Evolutionary conservation across 2,888 invertebrate genomes (phyloP), one percentile per base, ranked within the genome.

Genomic region (Clepsis dumicolana): DNA sequence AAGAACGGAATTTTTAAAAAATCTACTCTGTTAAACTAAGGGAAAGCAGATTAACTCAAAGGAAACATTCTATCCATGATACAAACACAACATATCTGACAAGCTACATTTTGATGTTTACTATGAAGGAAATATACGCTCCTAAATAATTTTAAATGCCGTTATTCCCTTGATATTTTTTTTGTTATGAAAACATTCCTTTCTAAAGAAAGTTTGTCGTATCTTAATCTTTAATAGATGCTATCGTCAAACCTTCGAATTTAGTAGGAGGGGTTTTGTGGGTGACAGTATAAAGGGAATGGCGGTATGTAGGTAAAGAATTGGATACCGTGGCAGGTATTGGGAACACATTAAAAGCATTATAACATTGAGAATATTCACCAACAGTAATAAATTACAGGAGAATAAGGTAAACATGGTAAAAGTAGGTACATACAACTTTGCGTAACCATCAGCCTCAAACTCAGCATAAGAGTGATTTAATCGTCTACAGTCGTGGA

Each of bases 181-280:
- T 48, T 24, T 18, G 52, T 18, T 48, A 60, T 38, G 35, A n/a
- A n/a, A 44, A 35, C 21, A 27, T 41, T 29, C 27, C 21, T 56
- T 50, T 57, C 21, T 56, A 57, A 29, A 48, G 38, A n/a, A 56
- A 62, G 32, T 29, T 52, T 24, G 24, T n/a, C 61, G 21, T 54
- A 62, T 62, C 61, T 61, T 27, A 66, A 67, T 63, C 67, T 67
- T 67, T 50, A 63, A 63, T 62, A 63, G 62, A 67, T 50, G 48
- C 38, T 62, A 67, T 67, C 60, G 59, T 41, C 56, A 57, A 62
- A 62, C 56, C 56, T 56, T 57, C 50, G 35, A 67, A 62, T 67
- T 67, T 50, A 56, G 48, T 63, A 62, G 38, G 48, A 63, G 57
- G 56, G 67, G 27, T 32, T 38, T 41, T 41, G 59, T 41, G 41